These are phyloP conservation scores for Battus philenor DNA, from an alignment of 1,140 invertebrate genomes.

Conservation along the genomic window DNA sequence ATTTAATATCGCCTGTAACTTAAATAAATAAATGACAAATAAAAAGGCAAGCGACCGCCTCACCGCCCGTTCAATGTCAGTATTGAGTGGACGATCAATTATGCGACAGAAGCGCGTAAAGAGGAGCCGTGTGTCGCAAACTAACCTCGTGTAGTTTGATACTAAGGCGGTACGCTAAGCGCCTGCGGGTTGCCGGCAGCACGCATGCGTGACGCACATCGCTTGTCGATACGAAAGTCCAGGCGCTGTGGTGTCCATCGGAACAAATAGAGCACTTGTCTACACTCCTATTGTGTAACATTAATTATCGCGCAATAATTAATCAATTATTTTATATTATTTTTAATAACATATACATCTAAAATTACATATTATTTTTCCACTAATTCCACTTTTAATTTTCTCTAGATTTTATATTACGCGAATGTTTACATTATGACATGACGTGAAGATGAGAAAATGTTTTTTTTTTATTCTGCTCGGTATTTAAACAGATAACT, in stretches of 20 bases:
- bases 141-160: constrained; percentile 29
- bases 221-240: constrained; percentile 40
- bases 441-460: no score
- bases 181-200: constrained; percentile 37
- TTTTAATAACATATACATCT: no score
- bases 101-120: constrained; percentile 59
- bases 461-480: no score
- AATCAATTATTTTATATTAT: no score
- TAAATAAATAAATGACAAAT: constrained; percentile 50
- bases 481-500: no score
- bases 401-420: no score
- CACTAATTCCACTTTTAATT: no score
- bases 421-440: no score
- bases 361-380: no score
- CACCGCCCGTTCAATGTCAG: constrained; percentile 65
- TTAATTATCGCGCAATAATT: no score
- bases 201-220: constrained; percentile 39
- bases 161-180: constrained; percentile 36
- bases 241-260: constrained; percentile 41
- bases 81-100: constrained; percentile 70
- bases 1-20: constrained; percentile 12
- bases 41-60: constrained; percentile 47
- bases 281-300: no score
- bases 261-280: no score
- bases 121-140: constrained; percentile 57